Base-by-base conservation (phyloP, 2,888 invertebrate species). In the Labia minor region DNA sequence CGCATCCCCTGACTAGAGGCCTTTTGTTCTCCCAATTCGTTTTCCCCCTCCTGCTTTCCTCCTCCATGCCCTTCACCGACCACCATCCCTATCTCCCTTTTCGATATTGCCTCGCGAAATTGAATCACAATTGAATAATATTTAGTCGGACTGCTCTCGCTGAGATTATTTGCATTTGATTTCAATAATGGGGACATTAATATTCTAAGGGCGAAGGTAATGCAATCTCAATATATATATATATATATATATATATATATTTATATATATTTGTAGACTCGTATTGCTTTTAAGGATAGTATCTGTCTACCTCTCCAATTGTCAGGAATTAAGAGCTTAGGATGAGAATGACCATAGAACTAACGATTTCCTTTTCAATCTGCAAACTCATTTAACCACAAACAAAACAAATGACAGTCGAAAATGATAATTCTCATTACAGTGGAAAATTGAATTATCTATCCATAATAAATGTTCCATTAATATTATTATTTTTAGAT, bases 101-200 rank as follows among this genome's bases (percentile, higher is more conserved):
- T 49, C 49, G 49, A 49, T 49, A 49, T 49, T 49, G 49, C 49
- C 49, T 49, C 14, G 49, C 49, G 49, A 49, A 49, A 49, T 49
- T 49, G 49, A 49, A 49, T 49, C 49, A 49, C 49, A 49, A 49
- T 49, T 49, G 49, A 49, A 49, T 49, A 49, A 49, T 49, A 49
- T 49, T 49, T 49, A 49, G 49, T 49, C 49, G n/a, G 49, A 49
- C 14, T 49, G 2, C 49, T 49, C 49, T 49, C 16, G 49, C 49
- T 16, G 49, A 49, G 49, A 49, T 49, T 49, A 49, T 49, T 49
- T 49, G 49, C 49, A 49, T 49, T 49, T 49, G 49, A 49, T 49
- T 49, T 49, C 49, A 49, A 49, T 49, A 49, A 49, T 49, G 14
- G 49, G 49, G n/a, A 14, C 49, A 49, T 49, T 49, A 49, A 49